A percentile compares a stretch with the other conserved stretches of the same genome.
Evolutionary conservation across 2,797 vertebrate species (phyloP).

Genomic region (Phalloptychus januarius): DNA sequence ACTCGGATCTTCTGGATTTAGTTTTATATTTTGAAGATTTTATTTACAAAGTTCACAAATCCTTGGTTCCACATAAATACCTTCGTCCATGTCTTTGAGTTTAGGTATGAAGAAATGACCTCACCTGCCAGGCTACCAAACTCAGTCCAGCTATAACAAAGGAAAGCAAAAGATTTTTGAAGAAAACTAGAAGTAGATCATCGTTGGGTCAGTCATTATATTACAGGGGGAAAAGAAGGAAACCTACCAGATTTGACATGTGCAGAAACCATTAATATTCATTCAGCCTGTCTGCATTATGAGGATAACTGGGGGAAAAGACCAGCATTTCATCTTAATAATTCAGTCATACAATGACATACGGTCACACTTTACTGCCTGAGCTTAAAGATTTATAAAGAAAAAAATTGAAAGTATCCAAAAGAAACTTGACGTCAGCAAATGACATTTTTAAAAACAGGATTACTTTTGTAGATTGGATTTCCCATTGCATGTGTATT

Average conservation of each 20-base stretch:
- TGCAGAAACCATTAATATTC: not conserved
- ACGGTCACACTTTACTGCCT: no score
- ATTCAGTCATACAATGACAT: no score
- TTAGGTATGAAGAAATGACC: not conserved
- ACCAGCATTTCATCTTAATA: no score
- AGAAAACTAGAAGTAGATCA: not conserved
- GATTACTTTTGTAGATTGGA: no score
- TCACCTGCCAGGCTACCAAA: not conserved
- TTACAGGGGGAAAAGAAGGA: not conserved
- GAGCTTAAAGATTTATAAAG: no score
- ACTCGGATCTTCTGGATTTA: no score
- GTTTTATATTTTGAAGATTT: slow-evolving; percentile 1
- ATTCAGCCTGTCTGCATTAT: no score
- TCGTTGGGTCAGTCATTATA: not conserved
- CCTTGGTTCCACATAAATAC: not conserved
- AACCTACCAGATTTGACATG: not conserved
- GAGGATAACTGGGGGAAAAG: no score
- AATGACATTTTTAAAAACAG: no score
- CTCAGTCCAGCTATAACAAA: not conserved
- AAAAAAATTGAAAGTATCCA: no score
- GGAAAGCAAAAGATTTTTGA: not conserved
- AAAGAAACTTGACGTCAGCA: no score
- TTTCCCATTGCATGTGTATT: no score
- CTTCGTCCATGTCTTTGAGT: not conserved
- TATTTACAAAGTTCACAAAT: not conserved